Evolutionary conservation across 2,113 vertebrate genomes (phyloP), one percentile per base, ranked within the genome.

Genomic region (Eulemur rufifrons): DNA sequence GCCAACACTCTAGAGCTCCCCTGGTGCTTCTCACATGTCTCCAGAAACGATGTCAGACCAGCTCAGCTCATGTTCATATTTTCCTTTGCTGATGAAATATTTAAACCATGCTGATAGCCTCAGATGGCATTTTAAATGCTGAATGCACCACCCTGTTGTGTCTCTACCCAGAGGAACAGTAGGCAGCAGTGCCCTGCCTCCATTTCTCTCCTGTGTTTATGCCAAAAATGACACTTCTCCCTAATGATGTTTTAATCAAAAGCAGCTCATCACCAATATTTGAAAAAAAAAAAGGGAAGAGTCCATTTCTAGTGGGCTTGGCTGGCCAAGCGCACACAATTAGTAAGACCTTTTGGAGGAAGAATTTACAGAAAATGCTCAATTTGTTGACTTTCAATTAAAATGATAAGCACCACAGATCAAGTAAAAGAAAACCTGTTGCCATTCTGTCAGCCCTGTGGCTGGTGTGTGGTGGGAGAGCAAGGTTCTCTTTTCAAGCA

Each of bases 281-380:
- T 50, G 25, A 83, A 71, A 71, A 93, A 71, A 71, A 63, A 83
- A 68, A 68, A 81, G 42, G 80, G 83, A 83, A 52, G 74, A 68
- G 54, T 21, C 21, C 14, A 2, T 96, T 94, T 71, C 87, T 82
- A 1, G 45, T 95, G 97, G 92, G 88, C 39, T 98, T 95, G 95
- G 83, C 96, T 97, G 97, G 95, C 97, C 98, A 97, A 97, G 94
- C 80, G 86, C 95, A 97, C 89, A 89, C 93, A 98, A 96, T 96
- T 96, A 98, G 86, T n/a, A 81, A 97, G 95, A 95, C 29, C 85
- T 97, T 98, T 96, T 54, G 88, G 93, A 93, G 32, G 91, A 63
- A 95, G 97, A 95, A 97, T 96, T 94, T 96, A 59, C 84, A 93
- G 83, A 94, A 96, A 95, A 95, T 47, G 56, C 84, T 96, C 54